A percentile compares a stretch with the other conserved stretches of the same genome.
Conservation (phyloP, 2,888 invertebrate species). For the Eupithecia abbreviata region DNA sequence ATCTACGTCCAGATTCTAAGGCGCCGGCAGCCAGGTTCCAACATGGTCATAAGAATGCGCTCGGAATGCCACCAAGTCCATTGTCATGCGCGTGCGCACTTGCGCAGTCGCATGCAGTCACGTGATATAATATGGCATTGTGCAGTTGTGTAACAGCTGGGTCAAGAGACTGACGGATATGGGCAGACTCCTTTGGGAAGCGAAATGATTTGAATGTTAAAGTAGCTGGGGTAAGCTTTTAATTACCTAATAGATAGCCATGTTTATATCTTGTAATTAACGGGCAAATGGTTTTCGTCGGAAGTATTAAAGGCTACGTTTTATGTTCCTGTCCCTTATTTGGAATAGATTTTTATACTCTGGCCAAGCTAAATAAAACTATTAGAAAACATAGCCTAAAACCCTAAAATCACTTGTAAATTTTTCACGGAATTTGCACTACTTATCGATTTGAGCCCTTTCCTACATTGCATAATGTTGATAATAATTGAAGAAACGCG, state of each 20-base stretch:
- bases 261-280: neutral
- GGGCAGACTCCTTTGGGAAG: conserved; percentile 60
- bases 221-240: conserved; percentile 11
- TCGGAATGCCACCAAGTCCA: conserved; percentile 70
- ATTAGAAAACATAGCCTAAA: too few relatives aligned
- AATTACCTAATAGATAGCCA: conserved; percentile 1
- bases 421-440: neutral
- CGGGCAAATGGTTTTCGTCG: neutral
- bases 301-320: neutral
- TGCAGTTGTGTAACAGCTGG: conserved; percentile 67
- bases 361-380: neutral
- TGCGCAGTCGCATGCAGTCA: conserved; percentile 62
- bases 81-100: conserved; percentile 64
- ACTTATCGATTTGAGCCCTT: neutral
- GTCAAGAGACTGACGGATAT: conserved; percentile 65
- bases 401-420: neutral
- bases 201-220: conserved; percentile 41
- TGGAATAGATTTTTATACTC: neutral
- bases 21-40: conserved; percentile 13
- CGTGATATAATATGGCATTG: conserved; percentile 37
- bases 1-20: conserved; percentile 7
- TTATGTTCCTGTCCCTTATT: neutral
- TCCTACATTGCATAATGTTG: neutral
- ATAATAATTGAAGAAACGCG: neutral
- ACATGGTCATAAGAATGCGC: conserved; percentile 49